Base-by-base conservation (phyloP, 2,113 vertebrate species). In the Thunnus maccoyii region DNA sequence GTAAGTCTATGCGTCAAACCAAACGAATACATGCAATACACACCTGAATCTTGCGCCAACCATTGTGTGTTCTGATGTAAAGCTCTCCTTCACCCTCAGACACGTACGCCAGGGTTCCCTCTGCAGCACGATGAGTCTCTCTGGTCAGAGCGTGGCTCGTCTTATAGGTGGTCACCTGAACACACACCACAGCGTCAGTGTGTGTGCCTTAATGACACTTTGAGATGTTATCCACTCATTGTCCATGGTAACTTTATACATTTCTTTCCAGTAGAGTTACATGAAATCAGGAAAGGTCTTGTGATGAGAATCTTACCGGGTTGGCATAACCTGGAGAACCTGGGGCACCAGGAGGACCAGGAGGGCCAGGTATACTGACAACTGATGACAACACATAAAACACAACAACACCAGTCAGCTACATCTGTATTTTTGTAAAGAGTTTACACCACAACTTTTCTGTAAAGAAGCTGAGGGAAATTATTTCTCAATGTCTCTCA, bases 31-130 rank as follows among this genome's bases (percentile, higher is more conserved):
- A 58, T 10, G 12, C 15, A 32, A 15, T 27, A 51, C 75, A 63
- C 78, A 98, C 98, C 96, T 96, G 96, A 61, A 99, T 76, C 86
- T 96, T 96, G 72, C 93, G 96, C 98, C 98, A 99, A 20, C 98
- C 97, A 1, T 92, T 94, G 81, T 41, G 94, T 36, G 96, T 92
- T 15, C 96, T 96, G 78, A 99, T 81, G 64, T 97, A 99, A 47
- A 98, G 93, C 83, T 98, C 97, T 1, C 96, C 97, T 2, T 95
- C 91, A 32, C 86, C 94, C 88, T 98, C 97, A 20, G 94, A 94
- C 70, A 98, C 93, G 11, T 97, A 98, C 61, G 94, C 96, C 72
- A 99, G 70, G 0, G 95, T 96, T 27, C 98, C 97, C 90, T 98
- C 97, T 65, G 93, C 84, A 11, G 96, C 88, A 3, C 93, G 86